phyloP scores from a whole-genome alignment of 2,888 invertebrate species.

The Ryuthela nishihirai region DNA sequence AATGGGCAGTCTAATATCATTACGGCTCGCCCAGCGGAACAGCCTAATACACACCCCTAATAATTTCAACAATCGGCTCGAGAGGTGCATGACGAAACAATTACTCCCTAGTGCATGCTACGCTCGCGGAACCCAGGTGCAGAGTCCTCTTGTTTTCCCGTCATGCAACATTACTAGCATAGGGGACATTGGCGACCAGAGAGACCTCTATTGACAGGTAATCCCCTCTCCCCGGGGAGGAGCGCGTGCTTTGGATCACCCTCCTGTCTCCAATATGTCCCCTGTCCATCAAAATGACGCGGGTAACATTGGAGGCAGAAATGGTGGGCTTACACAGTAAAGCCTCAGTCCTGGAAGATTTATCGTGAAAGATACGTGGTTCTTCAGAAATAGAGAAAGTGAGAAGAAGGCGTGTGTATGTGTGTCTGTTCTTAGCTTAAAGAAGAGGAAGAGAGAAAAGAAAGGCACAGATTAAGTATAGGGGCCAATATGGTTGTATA shows the following conservation, averaged over 20 bases:
- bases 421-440: slow-evolving; percentile 2
- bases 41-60: no score
- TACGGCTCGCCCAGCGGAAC: no score
- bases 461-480: slow-evolving; percentile 13
- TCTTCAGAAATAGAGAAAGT: slow-evolving; percentile 13
- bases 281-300: slow-evolving; percentile 35
- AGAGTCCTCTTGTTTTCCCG: slow-evolving; percentile 24
- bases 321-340: slow-evolving; percentile 14
- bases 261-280: slow-evolving; percentile 34
- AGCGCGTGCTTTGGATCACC: neutral
- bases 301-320: slow-evolving; percentile 6
- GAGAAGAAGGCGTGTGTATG: neutral
- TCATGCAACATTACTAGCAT: slow-evolving; percentile 29
- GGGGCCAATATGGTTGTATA: slow-evolving; percentile 15
- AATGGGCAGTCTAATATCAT: no score
- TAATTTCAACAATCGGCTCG: no score
- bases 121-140: slow-evolving; percentile 25
- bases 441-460: slow-evolving; percentile 12
- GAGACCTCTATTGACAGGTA: slow-evolving; percentile 35
- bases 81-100: no score
- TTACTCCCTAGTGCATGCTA: no score
- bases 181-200: slow-evolving; percentile 21
- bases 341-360: slow-evolving; percentile 29
- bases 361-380: slow-evolving; percentile 7
- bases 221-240: slow-evolving; percentile 8